Evolutionary conservation across 2,797 vertebrate genomes (phyloP).

Genomic region (Botia kubotai): DNA sequence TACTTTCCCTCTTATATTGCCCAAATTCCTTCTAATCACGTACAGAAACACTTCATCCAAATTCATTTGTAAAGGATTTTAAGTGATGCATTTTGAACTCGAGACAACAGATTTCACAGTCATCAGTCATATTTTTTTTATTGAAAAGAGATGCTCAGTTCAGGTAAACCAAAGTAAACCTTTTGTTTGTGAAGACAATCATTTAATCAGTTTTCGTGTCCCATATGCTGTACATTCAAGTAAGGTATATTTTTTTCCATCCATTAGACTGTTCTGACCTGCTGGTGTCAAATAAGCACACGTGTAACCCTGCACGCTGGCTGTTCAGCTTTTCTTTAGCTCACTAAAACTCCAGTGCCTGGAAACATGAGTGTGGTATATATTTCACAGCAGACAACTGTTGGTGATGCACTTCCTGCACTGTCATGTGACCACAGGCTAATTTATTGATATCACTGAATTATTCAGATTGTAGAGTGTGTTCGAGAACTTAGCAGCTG

Average conservation of each 20-base stretch:
- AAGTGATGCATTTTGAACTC: too few species aligned
- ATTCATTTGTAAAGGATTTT: too few species aligned
- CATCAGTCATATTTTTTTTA: too few species aligned
- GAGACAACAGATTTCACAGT: too few species aligned
- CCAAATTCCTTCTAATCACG: too few species aligned
- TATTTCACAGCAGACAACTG: slow-evolving; percentile 17
- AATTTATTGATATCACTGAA: slow-evolving; percentile 66
- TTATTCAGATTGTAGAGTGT: slow-evolving; percentile 66
- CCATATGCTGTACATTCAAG: neutral
- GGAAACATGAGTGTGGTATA: slow-evolving; percentile 46
- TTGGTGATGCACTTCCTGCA: slow-evolving; percentile 1
- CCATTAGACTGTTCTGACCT: neutral
- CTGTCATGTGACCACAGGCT: slow-evolving; percentile 53
- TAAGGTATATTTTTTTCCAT: neutral
- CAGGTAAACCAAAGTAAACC: too few species aligned
- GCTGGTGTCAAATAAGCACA: slow-evolving; percentile 22
- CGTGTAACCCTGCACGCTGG: slow-evolving; percentile 19
- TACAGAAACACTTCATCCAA: too few species aligned
- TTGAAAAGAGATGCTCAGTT: too few species aligned
- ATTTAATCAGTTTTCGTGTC: neutral
- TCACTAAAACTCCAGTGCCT: slow-evolving; percentile 47
- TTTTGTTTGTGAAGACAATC: neutral
- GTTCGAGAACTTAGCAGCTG: slow-evolving; percentile 56
- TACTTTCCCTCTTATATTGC: too few species aligned
- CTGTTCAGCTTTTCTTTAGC: neutral